Conservation (phyloP, 1,140 invertebrate species). For the Polyergus mexicanus region DNA sequence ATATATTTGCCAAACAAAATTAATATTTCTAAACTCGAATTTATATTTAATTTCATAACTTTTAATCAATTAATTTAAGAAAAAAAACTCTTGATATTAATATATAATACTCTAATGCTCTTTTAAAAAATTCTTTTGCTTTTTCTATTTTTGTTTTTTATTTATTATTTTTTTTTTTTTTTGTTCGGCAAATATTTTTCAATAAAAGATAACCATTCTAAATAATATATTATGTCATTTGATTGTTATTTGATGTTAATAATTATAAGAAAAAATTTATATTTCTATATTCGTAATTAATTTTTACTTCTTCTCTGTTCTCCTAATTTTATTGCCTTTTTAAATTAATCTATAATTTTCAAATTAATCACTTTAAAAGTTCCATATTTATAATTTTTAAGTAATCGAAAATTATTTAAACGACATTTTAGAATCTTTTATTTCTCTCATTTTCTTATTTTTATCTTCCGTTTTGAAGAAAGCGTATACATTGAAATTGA, state of each 20-base stretch:
- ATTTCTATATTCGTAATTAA: neutral
- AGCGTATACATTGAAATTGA: conserved; percentile 20
- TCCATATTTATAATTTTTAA: neutral
- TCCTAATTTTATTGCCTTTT: neutral
- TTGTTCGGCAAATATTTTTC: neutral
- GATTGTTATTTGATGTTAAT: too few relatives aligned
- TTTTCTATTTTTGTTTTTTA: neutral
- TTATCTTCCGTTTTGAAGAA: too few relatives aligned
- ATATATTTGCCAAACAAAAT: neutral
- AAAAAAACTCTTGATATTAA: neutral
- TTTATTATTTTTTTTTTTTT: too few relatives aligned
- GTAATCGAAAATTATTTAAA: neutral
- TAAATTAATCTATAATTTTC: neutral
- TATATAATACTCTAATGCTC: neutral
- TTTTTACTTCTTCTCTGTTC: neutral
- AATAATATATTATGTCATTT: neutral
- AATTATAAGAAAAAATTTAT: too few relatives aligned
- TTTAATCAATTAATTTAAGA: neutral
- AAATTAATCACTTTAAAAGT: neutral
- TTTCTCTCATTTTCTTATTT: neutral
- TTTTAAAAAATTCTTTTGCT: neutral
- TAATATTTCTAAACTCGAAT: neutral
- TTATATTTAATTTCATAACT: conserved; percentile 1
- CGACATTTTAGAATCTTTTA: neutral
- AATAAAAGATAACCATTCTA: neutral